Base-by-base conservation (phyloP, 2,888 invertebrate genomes). In the Drosophila bunnanda region DNA sequence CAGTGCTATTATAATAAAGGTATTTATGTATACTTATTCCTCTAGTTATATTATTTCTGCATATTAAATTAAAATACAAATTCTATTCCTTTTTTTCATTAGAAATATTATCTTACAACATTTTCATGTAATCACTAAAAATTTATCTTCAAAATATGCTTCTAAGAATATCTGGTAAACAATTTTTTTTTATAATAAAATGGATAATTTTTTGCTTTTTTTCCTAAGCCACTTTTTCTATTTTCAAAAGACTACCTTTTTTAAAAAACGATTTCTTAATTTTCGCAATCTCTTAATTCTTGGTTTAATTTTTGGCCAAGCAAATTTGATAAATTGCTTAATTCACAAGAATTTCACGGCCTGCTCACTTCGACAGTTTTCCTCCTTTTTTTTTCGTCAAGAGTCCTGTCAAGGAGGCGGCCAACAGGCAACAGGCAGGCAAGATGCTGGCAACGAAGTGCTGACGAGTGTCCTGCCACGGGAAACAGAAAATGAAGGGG, bases 341-440 rank as follows among this genome's bases (percentile, higher is more conserved):
- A 43, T 25, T 28, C 32, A 41, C 13, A n/a, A 13, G 10, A n/a
- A 36, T 61, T 44, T 46, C 17, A 28, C n/a, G 13, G 30, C 22
- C 46, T 60, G 36, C 36, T 32, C 62, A 61, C 30, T 32, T 46
- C 61, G 36, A 4, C 22, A 30, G 30, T 32, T 34, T 36, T n/a
- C 3, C 10, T 28, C 28, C 6, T 28, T 36, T 28, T 46, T 48
- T 15, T 32, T 34, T 22, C 10, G 15, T 53, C 7, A 46, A 66
- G 66, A 38, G 53, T 20, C 44, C 30, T 46, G 38, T 54, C 28
- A 20, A 66, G 64, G 46, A 39, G 62, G 38, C 66, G 66, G 44
- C 65, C 66, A 65, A 62, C 62, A 41, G 52, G 41, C 60, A 34
- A 32, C 57, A 58, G 57, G 46, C 57, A 58, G 57, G 58, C 58